These are phyloP conservation scores for Parnassius smintheus DNA, from an alignment of 2,888 invertebrate genomes.

Conservation along the genomic window DNA sequence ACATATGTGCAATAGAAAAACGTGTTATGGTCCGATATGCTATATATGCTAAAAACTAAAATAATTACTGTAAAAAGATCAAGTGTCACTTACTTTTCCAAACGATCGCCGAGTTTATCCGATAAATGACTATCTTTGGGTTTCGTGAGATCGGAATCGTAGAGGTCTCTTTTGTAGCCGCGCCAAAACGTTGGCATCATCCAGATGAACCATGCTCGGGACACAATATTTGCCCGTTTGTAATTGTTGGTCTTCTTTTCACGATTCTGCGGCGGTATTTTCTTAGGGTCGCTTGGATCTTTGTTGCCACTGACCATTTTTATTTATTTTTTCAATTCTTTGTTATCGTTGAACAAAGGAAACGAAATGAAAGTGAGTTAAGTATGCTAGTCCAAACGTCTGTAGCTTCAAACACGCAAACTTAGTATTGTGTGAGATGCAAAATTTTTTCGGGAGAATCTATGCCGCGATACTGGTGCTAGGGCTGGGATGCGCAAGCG, in stretches of 20 bases:
- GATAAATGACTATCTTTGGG: constrained; percentile 85
- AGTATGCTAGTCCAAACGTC: constrained; percentile 37
- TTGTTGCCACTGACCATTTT: constrained; percentile 78
- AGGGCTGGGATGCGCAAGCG: constrained; percentile 54
- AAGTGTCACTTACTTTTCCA: constrained; percentile 77
- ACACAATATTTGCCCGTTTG: constrained; percentile 63
- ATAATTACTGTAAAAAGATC: neutral
- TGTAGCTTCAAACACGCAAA: constrained; percentile 34
- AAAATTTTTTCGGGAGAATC: constrained; percentile 50
- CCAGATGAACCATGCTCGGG: constrained; percentile 75
- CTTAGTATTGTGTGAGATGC: constrained; percentile 46
- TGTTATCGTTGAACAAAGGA: constrained; percentile 29
- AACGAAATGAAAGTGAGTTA: constrained; percentile 28
- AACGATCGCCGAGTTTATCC: constrained; percentile 81
- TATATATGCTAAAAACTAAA: too few relatives aligned
- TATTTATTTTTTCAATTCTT: constrained; percentile 31
- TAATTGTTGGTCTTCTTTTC: constrained; percentile 75
- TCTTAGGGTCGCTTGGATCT: constrained; percentile 63
- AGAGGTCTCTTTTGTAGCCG: constrained; percentile 83
- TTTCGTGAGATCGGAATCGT: constrained; percentile 85
- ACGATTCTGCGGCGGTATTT: constrained; percentile 70
- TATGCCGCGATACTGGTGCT: constrained; percentile 46
- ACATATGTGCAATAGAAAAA: too few relatives aligned
- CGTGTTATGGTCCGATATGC: too few relatives aligned
- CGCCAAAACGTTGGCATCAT: constrained; percentile 81